Conservation (phyloP, 2,113 vertebrate species). For the Cygnus buccinator region DNA sequence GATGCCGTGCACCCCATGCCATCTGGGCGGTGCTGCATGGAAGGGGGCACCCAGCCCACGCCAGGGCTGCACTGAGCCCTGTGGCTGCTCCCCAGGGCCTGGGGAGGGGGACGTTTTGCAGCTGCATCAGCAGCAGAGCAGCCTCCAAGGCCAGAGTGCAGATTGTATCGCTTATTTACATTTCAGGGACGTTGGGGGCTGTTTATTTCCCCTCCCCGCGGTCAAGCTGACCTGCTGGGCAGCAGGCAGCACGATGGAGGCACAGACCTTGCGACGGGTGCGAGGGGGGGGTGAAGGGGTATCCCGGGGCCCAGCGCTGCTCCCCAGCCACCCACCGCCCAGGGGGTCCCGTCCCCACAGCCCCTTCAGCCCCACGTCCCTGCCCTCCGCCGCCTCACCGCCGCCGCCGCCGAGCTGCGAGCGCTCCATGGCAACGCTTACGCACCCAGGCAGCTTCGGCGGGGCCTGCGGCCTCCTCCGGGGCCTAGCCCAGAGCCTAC, state of each 20-base stretch:
- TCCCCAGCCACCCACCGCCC: too few relatives aligned
- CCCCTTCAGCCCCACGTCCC: background rate
- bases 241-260: background rate
- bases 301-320: background rate
- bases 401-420: too few relatives aligned
- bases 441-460: fast-evolving
- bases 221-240: background rate
- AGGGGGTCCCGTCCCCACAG: background rate
- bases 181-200: background rate
- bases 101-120: background rate
- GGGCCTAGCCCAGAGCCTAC: too few relatives aligned
- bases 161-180: fast-evolving
- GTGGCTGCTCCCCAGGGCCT: background rate
- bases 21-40: background rate
- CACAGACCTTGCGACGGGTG: background rate
- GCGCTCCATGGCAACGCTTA: background rate
- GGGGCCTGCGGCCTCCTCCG: background rate
- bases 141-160: background rate
- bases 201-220: background rate
- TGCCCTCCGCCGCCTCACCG: background rate
- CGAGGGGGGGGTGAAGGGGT: too few relatives aligned
- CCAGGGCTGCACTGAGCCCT: background rate
- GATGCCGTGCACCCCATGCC: fast-evolving
- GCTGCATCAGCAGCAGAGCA: background rate
- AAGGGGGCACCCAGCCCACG: background rate